Base-by-base conservation (phyloP, 2,113 vertebrate species). In the Colistium nudipinnis region DNA sequence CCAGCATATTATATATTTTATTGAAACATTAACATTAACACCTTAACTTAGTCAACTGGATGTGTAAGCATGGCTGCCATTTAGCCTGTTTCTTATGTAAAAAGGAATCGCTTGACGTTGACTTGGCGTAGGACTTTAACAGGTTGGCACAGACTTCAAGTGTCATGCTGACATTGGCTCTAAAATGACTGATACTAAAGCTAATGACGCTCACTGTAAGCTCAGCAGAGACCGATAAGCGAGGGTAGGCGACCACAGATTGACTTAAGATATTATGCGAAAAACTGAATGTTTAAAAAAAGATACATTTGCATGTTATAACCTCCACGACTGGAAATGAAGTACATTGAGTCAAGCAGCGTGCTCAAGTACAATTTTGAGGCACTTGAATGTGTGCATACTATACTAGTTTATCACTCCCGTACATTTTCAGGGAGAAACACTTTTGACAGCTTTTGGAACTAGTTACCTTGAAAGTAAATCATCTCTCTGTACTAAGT, bases 261-360 rank as follows among this genome's bases (percentile, higher is more conserved):
- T 72, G 62, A 6, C 49, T 56, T 4, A 77, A 65, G 62, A 69
- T 61, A 63, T n/a, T n/a, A n/a, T n/a, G 68, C 62, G 61, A 68
- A 17, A 41, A 54, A 54, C 36, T 4, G 14, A 65, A 59, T 70
- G 44, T 62, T 51, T 76, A 51, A 78, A 80, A 78, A 80, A 64
- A 59, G 25, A 8, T 10, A 70, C 35, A 70, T 72, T 62, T 59
- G 39, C 62, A 45, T 39, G 19, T 45, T 44, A 44, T 7, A 19
- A n/a, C n/a, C n/a, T n/a, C n/a, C n/a, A n/a, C n/a, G n/a, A n/a
- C n/a, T n/a, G 7, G 41, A 5, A 19, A 19, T n/a, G 12, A 38
- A 38, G 36, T 41, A 41, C n/a, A n/a, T n/a, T n/a, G n/a, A n/a
- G n/a, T n/a, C n/a, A n/a, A n/a, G n/a, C n/a, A n/a, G n/a, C n/a